phyloP scores from a whole-genome alignment of 2,113 vertebrate genomes.

The Neodon shergylaensis region DNA sequence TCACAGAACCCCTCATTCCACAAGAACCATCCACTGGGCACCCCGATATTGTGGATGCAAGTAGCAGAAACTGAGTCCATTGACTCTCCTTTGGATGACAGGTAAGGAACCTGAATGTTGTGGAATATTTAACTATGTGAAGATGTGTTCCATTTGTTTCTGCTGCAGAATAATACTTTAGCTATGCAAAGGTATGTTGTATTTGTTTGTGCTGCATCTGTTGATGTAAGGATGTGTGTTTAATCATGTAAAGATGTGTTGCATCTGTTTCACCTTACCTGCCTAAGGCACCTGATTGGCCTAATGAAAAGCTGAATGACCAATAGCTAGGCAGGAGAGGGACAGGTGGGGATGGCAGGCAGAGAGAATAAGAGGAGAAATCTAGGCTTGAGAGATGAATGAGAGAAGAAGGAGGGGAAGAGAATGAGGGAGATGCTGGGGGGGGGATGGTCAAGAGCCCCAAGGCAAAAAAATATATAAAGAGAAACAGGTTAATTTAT shows the following conservation, averaged over 20 bases:
- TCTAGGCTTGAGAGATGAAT: not conserved
- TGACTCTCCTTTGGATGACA: not conserved
- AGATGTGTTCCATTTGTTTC: not conserved
- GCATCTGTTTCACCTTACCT: not conserved
- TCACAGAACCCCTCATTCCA: not conserved
- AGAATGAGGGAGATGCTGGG: not conserved
- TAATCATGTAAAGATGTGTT: not conserved
- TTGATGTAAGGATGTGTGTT: too few relatives aligned
- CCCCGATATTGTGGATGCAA: not conserved
- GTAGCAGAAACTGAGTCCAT: not conserved
- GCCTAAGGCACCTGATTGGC: not conserved
- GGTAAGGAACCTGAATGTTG: constrained; percentile 66
- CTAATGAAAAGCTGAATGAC: not conserved
- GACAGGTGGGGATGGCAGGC: too few relatives aligned
- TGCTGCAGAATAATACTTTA: not conserved
- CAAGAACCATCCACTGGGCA: not conserved
- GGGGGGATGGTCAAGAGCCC: not conserved
- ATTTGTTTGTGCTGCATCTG: too few relatives aligned
- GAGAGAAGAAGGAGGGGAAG: not conserved
- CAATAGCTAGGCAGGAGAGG: not conserved
- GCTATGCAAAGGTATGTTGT: too few relatives aligned
- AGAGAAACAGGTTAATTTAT: not conserved
- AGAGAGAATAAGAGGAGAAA: not conserved
- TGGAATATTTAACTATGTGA: not conserved
- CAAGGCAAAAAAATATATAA: not conserved